Percentiles rank a stretch among this genome's conserved stretches.
These are phyloP conservation scores for Rotaria macrura DNA, from an alignment of 2,888 invertebrate genomes.

Conservation along the genomic window DNA sequence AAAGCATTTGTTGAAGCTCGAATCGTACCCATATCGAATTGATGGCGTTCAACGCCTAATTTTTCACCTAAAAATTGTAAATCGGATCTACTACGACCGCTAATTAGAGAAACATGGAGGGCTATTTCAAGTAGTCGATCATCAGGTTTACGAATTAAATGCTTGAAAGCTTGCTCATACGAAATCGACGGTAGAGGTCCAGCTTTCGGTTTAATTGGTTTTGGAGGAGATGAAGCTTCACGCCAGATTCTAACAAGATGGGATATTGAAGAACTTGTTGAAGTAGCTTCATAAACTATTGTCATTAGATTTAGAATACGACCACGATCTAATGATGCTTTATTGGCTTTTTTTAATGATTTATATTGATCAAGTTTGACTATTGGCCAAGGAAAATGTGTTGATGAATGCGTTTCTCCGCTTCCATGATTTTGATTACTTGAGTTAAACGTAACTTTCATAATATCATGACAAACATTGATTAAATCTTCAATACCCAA, in stretches of 20 bases:
- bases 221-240: not conserved
- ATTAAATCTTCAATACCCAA: not conserved
- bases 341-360: not conserved
- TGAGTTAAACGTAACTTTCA: not conserved
- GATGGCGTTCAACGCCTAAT: not conserved
- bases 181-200: not conserved
- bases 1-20: not conserved
- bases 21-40: not conserved
- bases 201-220: not conserved
- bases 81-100: not conserved
- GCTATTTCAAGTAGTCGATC: not conserved
- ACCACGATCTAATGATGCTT: not conserved
- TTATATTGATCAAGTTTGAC: not conserved
- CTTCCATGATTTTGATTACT: not conserved
- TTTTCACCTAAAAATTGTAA: not conserved
- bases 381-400: not conserved
- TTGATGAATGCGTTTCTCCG: not conserved
- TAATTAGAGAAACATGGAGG: not conserved
- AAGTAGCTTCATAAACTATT: not conserved
- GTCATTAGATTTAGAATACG: not conserved
- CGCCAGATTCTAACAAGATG: constrained; percentile 7
- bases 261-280: not conserved
- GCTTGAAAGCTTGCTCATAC: not conserved
- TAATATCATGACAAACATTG: not conserved
- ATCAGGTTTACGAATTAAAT: not conserved